Evolutionary conservation across 1,140 invertebrate genomes (phyloP).

Genomic region (Pachypeltis micranthus): DNA sequence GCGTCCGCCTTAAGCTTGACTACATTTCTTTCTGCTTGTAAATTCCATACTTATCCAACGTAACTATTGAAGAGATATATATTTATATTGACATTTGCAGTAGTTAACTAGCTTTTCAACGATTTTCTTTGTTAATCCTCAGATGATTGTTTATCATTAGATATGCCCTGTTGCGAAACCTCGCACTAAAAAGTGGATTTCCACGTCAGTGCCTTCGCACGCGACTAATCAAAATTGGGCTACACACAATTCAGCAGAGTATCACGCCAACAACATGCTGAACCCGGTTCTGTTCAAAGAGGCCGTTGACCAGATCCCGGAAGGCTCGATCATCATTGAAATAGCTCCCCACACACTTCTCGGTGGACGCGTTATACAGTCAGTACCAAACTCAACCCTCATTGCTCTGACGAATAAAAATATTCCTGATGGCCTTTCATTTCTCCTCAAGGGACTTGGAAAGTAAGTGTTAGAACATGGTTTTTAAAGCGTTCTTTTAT

Average conservation of each 20-base stretch:
- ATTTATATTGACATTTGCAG: no score
- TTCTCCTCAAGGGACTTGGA: conserved; percentile 58
- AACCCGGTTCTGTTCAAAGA: conserved; percentile 36
- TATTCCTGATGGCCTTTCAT: conserved; percentile 48
- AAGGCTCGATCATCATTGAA: conserved; percentile 35
- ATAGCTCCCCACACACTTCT: conserved; percentile 82
- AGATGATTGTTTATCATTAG: not conserved
- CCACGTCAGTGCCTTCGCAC: conserved; percentile 42
- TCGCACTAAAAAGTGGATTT: conserved; percentile 43
- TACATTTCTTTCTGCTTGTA: no score
- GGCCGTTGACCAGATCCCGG: conserved; percentile 13
- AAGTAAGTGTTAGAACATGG: conserved; percentile 44
- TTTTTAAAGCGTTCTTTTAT: no score
- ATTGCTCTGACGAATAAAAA: conserved; percentile 65
- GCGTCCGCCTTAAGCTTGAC: no score
- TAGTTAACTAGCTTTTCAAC: no score
- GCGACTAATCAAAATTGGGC: conserved; percentile 40
- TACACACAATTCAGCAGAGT: conserved; percentile 42
- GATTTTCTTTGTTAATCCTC: conserved; percentile 45
- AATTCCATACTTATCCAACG: no score
- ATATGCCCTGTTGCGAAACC: conserved; percentile 34
- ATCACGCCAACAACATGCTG: conserved; percentile 51
- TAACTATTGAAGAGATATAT: no score
- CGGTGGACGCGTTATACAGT: conserved; percentile 50
- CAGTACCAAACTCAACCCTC: conserved; percentile 25